These are phyloP conservation scores for Periparus ater DNA, from an alignment of 2,797 vertebrate genomes.

Conservation along the genomic window DNA sequence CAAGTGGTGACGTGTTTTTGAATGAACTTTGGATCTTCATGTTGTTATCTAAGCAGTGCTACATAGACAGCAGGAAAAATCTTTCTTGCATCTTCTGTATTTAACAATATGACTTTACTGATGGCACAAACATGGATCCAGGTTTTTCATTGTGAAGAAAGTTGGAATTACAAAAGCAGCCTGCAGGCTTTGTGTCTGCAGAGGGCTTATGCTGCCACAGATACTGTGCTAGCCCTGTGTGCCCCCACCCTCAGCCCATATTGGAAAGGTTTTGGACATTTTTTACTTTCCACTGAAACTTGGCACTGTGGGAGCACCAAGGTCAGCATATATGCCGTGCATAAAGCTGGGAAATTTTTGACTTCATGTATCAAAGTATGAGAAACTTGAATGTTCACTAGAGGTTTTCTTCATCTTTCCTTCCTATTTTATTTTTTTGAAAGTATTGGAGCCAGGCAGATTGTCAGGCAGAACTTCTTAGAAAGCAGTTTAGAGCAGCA, in stretches of 20 bases:
- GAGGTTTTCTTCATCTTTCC: not conserved
- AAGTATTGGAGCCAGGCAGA: not conserved
- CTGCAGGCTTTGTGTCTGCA: not conserved
- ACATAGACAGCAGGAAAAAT: not conserved
- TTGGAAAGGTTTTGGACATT: not conserved
- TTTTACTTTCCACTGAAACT: not conserved
- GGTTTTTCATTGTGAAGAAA: not conserved
- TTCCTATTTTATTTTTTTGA: not conserved
- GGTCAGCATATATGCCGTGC: not conserved
- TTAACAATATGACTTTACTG: not conserved
- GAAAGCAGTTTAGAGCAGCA: not conserved
- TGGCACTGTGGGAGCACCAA: not conserved
- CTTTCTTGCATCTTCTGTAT: not conserved
- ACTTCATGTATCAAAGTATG: not conserved
- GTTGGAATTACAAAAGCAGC: not conserved
- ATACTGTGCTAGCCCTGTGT: not conserved
- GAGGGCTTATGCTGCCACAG: not conserved
- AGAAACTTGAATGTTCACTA: not conserved
- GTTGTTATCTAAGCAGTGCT: not conserved
- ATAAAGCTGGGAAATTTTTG: not conserved
- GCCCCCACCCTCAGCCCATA: too few species aligned
- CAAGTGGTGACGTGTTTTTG: slow-evolving; percentile 7
- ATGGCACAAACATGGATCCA: not conserved
- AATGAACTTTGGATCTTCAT: slow-evolving; percentile 2
- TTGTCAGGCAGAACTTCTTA: not conserved